Percentiles rank a stretch among this genome's conserved stretches.
These are phyloP conservation scores for Pimephales promelas DNA, from an alignment of 2,113 vertebrate species.

Conservation along the genomic window DNA sequence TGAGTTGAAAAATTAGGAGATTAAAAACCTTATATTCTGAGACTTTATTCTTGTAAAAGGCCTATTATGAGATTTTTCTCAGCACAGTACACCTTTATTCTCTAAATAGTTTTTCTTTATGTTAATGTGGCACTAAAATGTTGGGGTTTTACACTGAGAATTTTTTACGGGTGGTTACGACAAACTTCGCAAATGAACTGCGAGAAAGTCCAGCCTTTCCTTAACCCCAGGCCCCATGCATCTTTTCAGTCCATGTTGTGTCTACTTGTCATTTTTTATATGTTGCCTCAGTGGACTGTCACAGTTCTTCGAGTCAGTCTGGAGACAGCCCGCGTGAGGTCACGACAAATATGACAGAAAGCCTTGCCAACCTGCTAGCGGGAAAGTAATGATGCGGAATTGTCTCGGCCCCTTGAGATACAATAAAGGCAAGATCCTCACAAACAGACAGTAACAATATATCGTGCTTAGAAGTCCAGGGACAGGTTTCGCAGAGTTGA, in stretches of 20 bases:
- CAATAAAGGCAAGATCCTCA: constrained; percentile 38
- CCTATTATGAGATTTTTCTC: not conserved
- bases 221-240: constrained; percentile 20
- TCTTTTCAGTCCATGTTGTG: constrained; percentile 35
- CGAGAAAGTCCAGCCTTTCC: constrained; percentile 10
- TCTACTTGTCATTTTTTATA: constrained; percentile 43
- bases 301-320: constrained; percentile 37
- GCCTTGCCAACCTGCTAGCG: constrained; percentile 35
- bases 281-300: constrained; percentile 43
- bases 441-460: constrained; percentile 29
- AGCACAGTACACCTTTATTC: too few species aligned
- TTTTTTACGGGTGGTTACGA: not conserved
- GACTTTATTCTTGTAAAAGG: too few species aligned
- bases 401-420: constrained; percentile 30
- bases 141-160: not conserved
- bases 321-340: constrained; percentile 48
- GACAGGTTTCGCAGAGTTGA: constrained; percentile 40
- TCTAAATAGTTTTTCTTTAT: not conserved
- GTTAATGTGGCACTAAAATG: not conserved
- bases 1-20: too few species aligned
- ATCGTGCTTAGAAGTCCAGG: constrained; percentile 42
- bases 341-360: constrained; percentile 49
- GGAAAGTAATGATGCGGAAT: constrained; percentile 48
- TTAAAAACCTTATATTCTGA: too few species aligned
- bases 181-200: constrained; percentile 13